phyloP scores from a whole-genome alignment of 2,113 vertebrate genomes.

The Zootoca vivipara region DNA sequence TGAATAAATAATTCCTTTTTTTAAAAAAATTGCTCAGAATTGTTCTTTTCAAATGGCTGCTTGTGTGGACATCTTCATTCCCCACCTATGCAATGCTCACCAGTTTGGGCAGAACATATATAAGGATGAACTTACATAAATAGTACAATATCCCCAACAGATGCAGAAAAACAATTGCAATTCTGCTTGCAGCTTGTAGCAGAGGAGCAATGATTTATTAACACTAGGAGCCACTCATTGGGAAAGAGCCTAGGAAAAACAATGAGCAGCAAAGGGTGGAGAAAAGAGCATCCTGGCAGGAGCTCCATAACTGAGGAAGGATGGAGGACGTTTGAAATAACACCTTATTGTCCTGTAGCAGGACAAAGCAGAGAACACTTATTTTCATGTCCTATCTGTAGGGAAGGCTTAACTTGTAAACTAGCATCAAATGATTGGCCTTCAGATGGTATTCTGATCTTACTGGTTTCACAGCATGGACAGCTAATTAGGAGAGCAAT shows the following conservation, averaged over 20 bases:
- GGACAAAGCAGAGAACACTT: not conserved
- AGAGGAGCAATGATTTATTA: not conserved
- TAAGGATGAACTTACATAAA: not conserved
- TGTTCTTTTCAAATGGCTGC: too few relatives aligned
- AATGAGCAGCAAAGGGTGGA: not conserved
- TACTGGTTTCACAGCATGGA: conserved; percentile 25
- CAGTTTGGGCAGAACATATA: not conserved
- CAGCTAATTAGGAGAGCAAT: conserved; percentile 30
- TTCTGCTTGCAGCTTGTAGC: not conserved
- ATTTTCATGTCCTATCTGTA: not conserved
- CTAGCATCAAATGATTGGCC: not conserved
- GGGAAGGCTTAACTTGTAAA: conserved; percentile 21
- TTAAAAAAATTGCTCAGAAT: too few relatives aligned
- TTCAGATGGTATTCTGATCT: not conserved
- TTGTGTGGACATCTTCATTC: too few relatives aligned
- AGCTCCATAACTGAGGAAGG: not conserved
- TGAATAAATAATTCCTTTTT: too few relatives aligned
- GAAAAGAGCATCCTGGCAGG: not conserved
- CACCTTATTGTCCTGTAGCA: not conserved
- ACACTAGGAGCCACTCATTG: not conserved
- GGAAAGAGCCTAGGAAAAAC: not conserved
- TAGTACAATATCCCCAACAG: not conserved
- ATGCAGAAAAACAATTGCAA: not conserved
- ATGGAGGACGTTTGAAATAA: not conserved
- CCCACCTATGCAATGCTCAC: not conserved